These are phyloP conservation scores for Acanthornis magna DNA, from an alignment of 2,797 vertebrate genomes.

Conservation along the genomic window DNA sequence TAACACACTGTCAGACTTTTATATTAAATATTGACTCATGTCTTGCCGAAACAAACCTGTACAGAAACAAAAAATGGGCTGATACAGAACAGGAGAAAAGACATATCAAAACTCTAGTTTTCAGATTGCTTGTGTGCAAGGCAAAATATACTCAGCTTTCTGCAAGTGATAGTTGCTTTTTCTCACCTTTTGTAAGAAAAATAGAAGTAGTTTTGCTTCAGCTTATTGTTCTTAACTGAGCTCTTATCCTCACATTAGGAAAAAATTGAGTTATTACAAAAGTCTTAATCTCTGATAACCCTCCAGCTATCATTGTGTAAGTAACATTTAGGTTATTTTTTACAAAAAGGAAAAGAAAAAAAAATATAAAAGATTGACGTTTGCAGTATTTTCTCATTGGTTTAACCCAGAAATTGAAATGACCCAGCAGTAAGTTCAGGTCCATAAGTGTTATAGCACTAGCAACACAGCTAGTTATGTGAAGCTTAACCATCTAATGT, in stretches of 20 bases:
- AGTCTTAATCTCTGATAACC: not conserved
- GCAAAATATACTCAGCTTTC: not conserved
- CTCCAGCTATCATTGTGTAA: not conserved
- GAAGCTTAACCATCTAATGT: not conserved
- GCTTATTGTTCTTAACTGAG: not conserved
- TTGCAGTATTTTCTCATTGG: not conserved
- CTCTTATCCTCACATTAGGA: not conserved
- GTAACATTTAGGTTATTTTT: not conserved
- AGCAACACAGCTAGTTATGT: not conserved
- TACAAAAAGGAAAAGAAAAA: not conserved
- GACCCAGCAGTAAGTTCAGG: not conserved
- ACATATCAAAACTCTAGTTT: not conserved
- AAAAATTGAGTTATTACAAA: not conserved
- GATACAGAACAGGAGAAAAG: not conserved
- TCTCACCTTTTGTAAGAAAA: not conserved
- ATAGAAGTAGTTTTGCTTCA: not conserved
- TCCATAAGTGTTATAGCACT: not conserved
- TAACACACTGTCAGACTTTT: not conserved
- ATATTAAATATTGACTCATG: constrained; percentile 47
- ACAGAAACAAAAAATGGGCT: not conserved
- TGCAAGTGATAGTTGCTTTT: not conserved
- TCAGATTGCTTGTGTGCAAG: not conserved
- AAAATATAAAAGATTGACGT: rapidly evolving
- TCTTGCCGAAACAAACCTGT: not conserved
- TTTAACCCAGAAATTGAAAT: not conserved